Evolutionary conservation across 1,140 invertebrate species (phyloP).

Genomic region (Oedothorax gibbosus): DNA sequence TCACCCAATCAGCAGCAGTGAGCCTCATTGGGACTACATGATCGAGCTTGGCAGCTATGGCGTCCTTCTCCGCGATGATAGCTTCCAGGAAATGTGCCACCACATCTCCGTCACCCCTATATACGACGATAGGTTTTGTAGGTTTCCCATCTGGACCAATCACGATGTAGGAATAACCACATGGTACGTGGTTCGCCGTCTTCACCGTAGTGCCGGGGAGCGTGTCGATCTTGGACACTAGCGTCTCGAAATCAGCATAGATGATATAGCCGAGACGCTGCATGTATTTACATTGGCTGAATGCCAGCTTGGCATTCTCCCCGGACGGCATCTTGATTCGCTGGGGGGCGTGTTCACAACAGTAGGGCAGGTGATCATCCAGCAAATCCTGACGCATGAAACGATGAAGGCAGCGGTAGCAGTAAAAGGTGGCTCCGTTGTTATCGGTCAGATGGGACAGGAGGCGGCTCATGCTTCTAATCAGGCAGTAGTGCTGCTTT

Average conservation of each 20-base stretch:
- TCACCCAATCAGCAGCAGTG: neutral
- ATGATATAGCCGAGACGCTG: neutral
- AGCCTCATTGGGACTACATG: neutral
- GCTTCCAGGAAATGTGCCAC: neutral
- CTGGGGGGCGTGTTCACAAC: neutral
- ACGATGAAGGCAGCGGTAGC: neutral
- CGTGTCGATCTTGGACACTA: neutral
- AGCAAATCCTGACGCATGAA: neutral
- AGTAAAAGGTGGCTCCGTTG: neutral
- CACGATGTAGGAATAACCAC: constrained; percentile 12
- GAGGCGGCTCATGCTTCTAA: neutral
- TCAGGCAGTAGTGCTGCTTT: neutral
- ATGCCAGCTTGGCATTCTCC: too few relatives aligned
- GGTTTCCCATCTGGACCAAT: constrained; percentile 16
- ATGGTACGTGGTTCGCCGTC: neutral
- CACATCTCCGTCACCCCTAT: neutral
- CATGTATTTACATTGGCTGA: neutral
- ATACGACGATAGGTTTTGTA: neutral
- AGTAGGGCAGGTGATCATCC: too few relatives aligned
- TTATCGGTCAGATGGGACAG: neutral
- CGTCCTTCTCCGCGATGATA: neutral
- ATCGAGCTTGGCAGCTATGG: neutral
- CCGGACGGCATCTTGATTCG: too few relatives aligned
- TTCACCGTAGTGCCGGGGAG: neutral
- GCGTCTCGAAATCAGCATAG: constrained; percentile 15